Evolutionary conservation across 2,797 vertebrate genomes (phyloP), one percentile per base, ranked within the genome.

Genomic region (Salarias fasciatus): DNA sequence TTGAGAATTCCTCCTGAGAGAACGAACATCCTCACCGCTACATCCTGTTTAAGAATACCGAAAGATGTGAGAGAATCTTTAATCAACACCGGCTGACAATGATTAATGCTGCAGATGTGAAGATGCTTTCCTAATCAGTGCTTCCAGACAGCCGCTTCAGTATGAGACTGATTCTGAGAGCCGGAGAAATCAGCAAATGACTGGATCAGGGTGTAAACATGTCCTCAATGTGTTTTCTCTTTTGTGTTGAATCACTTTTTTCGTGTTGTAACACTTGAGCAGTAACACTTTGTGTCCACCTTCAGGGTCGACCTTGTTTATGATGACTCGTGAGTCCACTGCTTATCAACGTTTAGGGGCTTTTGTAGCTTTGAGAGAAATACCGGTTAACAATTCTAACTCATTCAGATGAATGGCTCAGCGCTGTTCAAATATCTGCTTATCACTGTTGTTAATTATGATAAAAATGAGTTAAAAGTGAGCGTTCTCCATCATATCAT

Each of bases 61-160:
- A 46, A 63, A 15, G n/a, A 37, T 28, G 14, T 24, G 18, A 5
- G 41, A 50, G 13, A 50, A 7, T 51, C 14, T 41, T 41, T 63
- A 41, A 69, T 33, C 30, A 49, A 18, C 11, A 41, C 24, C 28
- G 37, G 48, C 33, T 24, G n/a, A 49, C 10, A 57, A 14, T 61
- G n/a, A 59, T 66, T 57, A 60, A 61, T 54, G 46, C 46, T 59
- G 8, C 30, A 42, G 43, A 57, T 15, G 11, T 28, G 12, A 43
- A 28, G 5, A 28, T 47, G n/a, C 12, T 8, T 52, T 43, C 57
- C 6, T 60, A 53, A 53, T 54, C 43, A 29, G 45, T 3, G 4
- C n/a, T 11, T 52, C 63, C 55, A 68, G 45, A 49, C 37, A 31
- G 37, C 29, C 29, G 36, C 9, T 35, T 24, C 18, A 24, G 18